Conservation (phyloP, 1,140 invertebrate genomes). For the Caerostris extrusa region DNA sequence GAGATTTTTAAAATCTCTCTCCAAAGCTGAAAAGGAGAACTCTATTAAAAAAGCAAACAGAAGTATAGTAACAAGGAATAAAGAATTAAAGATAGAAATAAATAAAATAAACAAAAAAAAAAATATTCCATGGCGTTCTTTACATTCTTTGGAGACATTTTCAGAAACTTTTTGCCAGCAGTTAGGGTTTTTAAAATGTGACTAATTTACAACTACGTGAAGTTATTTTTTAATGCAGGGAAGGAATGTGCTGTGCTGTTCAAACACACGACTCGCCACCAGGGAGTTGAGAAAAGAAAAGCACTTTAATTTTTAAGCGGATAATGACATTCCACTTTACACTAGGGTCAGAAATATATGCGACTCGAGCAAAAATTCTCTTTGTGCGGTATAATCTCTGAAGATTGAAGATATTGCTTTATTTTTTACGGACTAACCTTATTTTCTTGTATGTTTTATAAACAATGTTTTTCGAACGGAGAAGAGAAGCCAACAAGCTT, state of each 20-base stretch:
- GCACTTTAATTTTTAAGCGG: conserved; percentile 9
- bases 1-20: conserved; percentile 29
- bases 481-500: too few species aligned
- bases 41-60: conserved; percentile 3
- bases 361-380: background rate
- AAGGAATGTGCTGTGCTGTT: background rate
- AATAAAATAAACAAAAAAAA: background rate
- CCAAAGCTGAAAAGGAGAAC: background rate
- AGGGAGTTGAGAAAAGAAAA: background rate
- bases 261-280: background rate
- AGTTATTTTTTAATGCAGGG: background rate
- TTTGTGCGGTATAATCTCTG: too few species aligned
- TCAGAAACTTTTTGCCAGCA: background rate
- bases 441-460: too few species aligned
- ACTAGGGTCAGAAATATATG: background rate
- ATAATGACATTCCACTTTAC: background rate
- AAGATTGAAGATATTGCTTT: too few species aligned
- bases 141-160: background rate
- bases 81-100: background rate
- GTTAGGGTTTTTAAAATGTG: conserved; percentile 30
- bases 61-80: background rate
- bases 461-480: too few species aligned
- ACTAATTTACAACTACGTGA: conserved; percentile 14
- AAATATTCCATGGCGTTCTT: background rate
- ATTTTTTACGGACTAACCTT: too few species aligned